Evolutionary conservation across 2,888 invertebrate species (phyloP), one percentile per base, ranked within the genome.

Genomic region (Muschampia plurimacula): DNA sequence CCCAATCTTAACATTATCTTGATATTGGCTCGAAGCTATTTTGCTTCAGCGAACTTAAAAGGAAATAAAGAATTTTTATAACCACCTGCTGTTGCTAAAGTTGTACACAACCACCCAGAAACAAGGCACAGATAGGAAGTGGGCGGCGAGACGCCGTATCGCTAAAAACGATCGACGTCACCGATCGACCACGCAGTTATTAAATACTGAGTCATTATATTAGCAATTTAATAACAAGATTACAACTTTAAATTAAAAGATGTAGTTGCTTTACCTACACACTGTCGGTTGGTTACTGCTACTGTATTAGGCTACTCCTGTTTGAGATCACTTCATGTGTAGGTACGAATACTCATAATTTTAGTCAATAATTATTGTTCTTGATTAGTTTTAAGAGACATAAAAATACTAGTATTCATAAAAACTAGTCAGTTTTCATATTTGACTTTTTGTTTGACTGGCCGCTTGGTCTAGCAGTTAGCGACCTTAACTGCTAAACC

Each of bases 81-180:
- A 75, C 67, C 77, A 77, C 74, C 75, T 77, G 77, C 75, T 78
- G 65, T 64, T 55, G 49, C 68, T 64, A 73, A 74, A 74, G 57
- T 63, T 72, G 64, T 67, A 75, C 63, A 63, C 74, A 74, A 71
- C 74, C 72, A 74, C 68, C 69, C 74, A 75, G 74, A 75, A 75
- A 76, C 66, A 69, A 59, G 69, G 72, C 66, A 74, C 75, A 77
- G 81, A 81, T 85, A 82, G 86, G 85, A 84, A 83, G 85, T 87
- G 82, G 89, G 88, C 84, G 87, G 80, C 76, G 74, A 74, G 75
- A 77, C 66, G 69, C 22, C 22, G 22, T 22, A 22, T 22, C 22
- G 22, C 75, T 78, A 75, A 79, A 80, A 84, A 78, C 82, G 80
- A 86, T 84, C 84, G 77, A 77, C 76, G 77, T 76, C 75, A 78